phyloP scores from a whole-genome alignment of 2,797 vertebrate species.

The Scarus forsteni region DNA sequence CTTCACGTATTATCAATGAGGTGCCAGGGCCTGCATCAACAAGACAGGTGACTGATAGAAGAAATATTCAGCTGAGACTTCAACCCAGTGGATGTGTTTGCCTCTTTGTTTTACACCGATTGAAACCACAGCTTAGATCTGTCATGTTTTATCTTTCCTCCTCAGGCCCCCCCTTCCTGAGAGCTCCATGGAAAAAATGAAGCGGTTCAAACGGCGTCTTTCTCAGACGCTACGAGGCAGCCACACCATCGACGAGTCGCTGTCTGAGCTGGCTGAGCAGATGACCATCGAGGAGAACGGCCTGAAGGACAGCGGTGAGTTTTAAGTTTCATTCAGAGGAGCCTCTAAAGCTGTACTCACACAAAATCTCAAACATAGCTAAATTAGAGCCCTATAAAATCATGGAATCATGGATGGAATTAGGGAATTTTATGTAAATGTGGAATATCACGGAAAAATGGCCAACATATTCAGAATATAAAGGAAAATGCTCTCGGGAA shows the following conservation, averaged over 20 bases:
- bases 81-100: constrained; percentile 8
- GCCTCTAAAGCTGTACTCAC: not conserved
- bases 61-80: constrained; percentile 1
- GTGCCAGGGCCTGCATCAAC: constrained; percentile 34
- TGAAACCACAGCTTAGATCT: not conserved
- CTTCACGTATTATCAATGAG: constrained; percentile 17
- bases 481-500: too few relatives aligned
- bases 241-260: constrained; percentile 96
- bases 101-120: not conserved
- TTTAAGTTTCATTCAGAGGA: not conserved
- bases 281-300: constrained; percentile 97
- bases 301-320: constrained; percentile 93
- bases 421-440: too few relatives aligned
- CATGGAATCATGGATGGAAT: too few relatives aligned
- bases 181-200: constrained; percentile 91
- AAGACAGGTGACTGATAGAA: constrained; percentile 11
- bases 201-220: constrained; percentile 94
- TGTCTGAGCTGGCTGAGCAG: constrained; percentile 96
- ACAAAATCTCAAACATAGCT: too few relatives aligned
- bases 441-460: too few relatives aligned
- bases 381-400: too few relatives aligned
- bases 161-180: constrained; percentile 88
- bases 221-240: constrained; percentile 94
- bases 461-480: too few relatives aligned
- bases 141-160: constrained; percentile 8